Conservation (phyloP, 35 echinoderm and acorn worm genomes). For the Apostichopus japonicus region DNA sequence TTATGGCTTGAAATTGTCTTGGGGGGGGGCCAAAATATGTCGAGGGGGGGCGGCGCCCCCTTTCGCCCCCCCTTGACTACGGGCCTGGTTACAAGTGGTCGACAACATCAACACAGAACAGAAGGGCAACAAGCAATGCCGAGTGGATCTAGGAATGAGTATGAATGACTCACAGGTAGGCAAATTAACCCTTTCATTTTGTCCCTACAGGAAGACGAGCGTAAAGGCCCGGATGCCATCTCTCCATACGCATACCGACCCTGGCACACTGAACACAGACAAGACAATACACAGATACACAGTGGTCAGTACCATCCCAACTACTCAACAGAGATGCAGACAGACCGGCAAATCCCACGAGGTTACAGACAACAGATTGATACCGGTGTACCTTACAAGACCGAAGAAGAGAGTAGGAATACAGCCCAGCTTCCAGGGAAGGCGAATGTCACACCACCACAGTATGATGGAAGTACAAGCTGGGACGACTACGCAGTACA, state of each 20-base stretch:
- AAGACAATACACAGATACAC: neutral
- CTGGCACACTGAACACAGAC: neutral
- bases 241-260: neutral
- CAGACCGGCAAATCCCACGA: neutral
- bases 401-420: too few relatives aligned
- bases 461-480: neutral
- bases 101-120: too few relatives aligned
- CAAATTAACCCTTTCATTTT: too few relatives aligned
- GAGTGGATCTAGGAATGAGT: too few relatives aligned
- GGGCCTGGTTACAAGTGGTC: too few relatives aligned
- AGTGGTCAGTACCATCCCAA: neutral
- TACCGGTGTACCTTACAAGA: too few relatives aligned
- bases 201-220: neutral
- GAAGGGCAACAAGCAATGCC: too few relatives aligned
- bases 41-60: too few relatives aligned
- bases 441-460: neutral
- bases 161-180: neutral
- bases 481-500: slow-evolving; percentile 27
- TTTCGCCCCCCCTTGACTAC: too few relatives aligned
- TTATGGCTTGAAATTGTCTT: too few relatives aligned
- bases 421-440: neutral
- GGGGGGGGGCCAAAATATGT: too few relatives aligned
- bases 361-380: too few relatives aligned
- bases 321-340: neutral
- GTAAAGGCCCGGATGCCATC: neutral